Conservation (phyloP, 1,140 invertebrate species). For the Pogonomyrmex barbatus region DNA sequence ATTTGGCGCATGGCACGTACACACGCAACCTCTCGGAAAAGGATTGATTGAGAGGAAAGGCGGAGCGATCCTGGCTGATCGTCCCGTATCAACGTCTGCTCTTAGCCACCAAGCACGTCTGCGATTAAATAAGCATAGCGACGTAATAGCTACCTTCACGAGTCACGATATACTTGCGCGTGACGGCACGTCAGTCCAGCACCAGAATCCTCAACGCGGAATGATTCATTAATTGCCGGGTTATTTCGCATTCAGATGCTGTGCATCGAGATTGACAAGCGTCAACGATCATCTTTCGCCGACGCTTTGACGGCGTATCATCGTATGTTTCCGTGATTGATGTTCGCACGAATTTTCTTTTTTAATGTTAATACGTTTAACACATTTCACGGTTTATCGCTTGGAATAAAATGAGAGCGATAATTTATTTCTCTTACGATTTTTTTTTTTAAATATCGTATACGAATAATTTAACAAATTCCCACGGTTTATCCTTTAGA, state of each 20-base stretch:
- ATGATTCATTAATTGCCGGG: conserved; percentile 46
- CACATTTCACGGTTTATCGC: conserved; percentile 1
- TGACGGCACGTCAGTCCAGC: conserved; percentile 37
- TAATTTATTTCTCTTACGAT: neutral
- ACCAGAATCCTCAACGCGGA: conserved; percentile 29
- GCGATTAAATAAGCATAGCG: conserved; percentile 58
- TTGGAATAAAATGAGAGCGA: neutral
- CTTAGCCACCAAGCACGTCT: conserved; percentile 34
- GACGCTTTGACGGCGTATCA: conserved; percentile 6
- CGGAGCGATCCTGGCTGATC: neutral
- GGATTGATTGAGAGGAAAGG: neutral
- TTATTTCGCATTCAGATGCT: conserved; percentile 28
- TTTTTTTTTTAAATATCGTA: neutral
- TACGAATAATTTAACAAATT: too few relatives aligned
- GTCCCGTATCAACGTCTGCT: conserved; percentile 25
- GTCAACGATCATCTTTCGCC: neutral
- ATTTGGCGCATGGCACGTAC: neutral
- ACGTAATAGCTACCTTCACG: conserved; percentile 58
- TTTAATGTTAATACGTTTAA: neutral
- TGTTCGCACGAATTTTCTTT: neutral
- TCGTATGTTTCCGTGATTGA: neutral
- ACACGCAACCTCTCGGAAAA: neutral
- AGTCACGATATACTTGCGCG: conserved; percentile 54
- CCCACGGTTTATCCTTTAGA: neutral
- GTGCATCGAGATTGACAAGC: conserved; percentile 3